phyloP scores from a whole-genome alignment of 1,140 invertebrate genomes.

The Sitodiplosis mosellana region DNA sequence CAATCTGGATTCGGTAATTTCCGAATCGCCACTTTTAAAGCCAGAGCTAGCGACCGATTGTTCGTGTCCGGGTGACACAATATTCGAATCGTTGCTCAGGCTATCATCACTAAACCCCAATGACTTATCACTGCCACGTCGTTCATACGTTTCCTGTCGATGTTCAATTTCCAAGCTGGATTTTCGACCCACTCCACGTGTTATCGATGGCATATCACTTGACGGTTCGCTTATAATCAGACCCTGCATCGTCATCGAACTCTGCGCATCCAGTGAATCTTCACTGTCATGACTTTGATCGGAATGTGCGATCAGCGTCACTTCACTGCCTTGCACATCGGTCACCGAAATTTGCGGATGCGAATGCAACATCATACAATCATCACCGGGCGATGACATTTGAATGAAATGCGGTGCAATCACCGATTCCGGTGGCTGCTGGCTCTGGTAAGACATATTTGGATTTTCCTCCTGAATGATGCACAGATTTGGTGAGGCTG shows the following conservation, averaged over 20 bases:
- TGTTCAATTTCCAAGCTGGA: conserved; percentile 35
- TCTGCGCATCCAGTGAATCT: conserved; percentile 18
- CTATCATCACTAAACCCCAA: conserved; percentile 47
- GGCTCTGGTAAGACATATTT: conserved; percentile 13
- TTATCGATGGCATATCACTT: conserved; percentile 60
- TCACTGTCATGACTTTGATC: conserved; percentile 40
- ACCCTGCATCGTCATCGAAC: conserved; percentile 33
- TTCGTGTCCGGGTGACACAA: conserved; percentile 25
- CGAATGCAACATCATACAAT: conserved; percentile 17
- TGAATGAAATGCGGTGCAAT: conserved; percentile 16
- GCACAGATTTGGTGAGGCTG: conserved; percentile 41
- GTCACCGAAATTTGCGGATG: conserved; percentile 80
- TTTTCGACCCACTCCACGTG: conserved; percentile 52
- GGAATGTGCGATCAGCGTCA: conserved; percentile 51
- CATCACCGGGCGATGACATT: conserved; percentile 8
- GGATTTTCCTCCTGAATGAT: conserved; percentile 69
- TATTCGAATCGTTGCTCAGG: conserved; percentile 37
- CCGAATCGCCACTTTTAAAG: conserved; percentile 22
- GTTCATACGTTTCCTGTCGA: conserved; percentile 4
- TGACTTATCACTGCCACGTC: conserved; percentile 37
- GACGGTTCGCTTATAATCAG: conserved; percentile 52
- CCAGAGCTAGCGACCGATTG: conserved; percentile 21
- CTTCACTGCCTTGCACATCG: conserved; percentile 69
- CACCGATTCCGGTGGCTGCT: conserved; percentile 16
- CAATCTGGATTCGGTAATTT: conserved; percentile 19